Conservation (phyloP, 2,888 invertebrate species). For the Odontocolon sp. region DNA sequence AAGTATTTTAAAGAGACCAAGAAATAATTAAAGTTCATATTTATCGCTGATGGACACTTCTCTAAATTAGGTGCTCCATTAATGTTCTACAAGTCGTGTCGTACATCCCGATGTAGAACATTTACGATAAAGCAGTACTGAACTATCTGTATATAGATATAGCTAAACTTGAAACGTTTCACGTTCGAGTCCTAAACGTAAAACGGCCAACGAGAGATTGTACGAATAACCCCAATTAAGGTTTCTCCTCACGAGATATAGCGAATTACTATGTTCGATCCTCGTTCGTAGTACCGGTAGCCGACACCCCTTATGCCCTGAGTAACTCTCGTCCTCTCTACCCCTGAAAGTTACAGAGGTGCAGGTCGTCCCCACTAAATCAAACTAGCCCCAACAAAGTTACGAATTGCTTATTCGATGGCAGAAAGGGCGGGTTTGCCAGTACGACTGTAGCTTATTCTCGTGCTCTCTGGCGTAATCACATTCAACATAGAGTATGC, state of each 20-base stretch:
- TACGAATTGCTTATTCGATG: constrained; percentile 67
- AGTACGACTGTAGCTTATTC: background rate
- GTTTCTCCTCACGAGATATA: constrained; percentile 40
- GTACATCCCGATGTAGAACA: background rate
- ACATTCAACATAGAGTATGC: constrained; percentile 6
- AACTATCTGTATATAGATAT: background rate
- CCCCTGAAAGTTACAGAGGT: constrained; percentile 34
- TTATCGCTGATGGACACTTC: too few relatives aligned
- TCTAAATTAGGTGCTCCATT: too few relatives aligned
- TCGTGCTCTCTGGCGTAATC: constrained; percentile 30
- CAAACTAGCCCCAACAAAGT: constrained; percentile 69
- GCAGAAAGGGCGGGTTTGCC: constrained; percentile 41
- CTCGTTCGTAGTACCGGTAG: constrained; percentile 28
- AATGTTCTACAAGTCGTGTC: too few relatives aligned
- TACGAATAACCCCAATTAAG: constrained; percentile 50
- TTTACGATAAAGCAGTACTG: too few relatives aligned
- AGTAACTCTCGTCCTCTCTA: constrained; percentile 2
- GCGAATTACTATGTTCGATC: constrained; percentile 53
- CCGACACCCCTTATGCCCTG: background rate
- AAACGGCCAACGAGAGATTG: constrained; percentile 34
- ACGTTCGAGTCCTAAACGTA: constrained; percentile 28
- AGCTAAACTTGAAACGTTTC: constrained; percentile 13
- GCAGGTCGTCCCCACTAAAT: constrained; percentile 64
- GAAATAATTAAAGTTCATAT: too few relatives aligned
- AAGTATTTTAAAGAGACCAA: too few relatives aligned